These are phyloP conservation scores for Theretra japonica DNA, from an alignment of 2,888 invertebrate genomes.

Conservation along the genomic window DNA sequence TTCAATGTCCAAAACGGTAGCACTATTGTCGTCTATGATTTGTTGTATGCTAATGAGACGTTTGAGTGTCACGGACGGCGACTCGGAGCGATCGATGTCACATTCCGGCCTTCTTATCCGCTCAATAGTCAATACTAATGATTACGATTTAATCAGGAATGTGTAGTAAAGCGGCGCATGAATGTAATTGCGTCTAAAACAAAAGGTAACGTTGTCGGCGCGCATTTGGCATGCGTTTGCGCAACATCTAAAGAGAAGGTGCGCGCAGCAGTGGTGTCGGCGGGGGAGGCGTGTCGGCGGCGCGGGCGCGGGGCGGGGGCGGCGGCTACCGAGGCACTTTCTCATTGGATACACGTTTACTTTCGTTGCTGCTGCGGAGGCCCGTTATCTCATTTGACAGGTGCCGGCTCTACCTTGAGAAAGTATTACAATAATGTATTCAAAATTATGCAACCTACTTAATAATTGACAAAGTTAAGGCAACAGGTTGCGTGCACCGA, in stretches of 20 bases:
- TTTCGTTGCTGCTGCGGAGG: conserved; percentile 75
- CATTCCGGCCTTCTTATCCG: conserved; percentile 28
- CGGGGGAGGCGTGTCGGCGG: conserved; percentile 32
- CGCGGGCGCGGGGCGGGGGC: conserved; percentile 39
- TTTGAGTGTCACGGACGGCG: conserved; percentile 51
- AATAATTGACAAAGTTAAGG: conserved; percentile 34
- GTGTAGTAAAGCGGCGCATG: not conserved
- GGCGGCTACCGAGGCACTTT: conserved; percentile 62
- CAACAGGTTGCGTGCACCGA: not conserved
- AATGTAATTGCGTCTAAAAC: conserved; percentile 31
- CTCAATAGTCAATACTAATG: conserved; percentile 5
- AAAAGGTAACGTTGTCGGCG: conserved; percentile 54
- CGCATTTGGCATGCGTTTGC: conserved; percentile 73
- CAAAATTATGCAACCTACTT: conserved; percentile 64
- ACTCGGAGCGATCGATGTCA: conserved; percentile 37
- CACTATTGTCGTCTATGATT: conserved; percentile 45
- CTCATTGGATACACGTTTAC: conserved; percentile 78
- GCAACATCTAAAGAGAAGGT: conserved; percentile 78
- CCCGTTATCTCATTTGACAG: conserved; percentile 83
- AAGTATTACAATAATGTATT: conserved; percentile 77
- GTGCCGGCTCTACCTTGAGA: conserved; percentile 74
- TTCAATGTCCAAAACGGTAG: conserved; percentile 55
- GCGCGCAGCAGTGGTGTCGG: conserved; percentile 40
- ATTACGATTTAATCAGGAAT: conserved; percentile 3
- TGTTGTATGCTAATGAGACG: conserved; percentile 60